Percentiles rank a stretch among this genome's conserved stretches.
Conservation (phyloP, 2,113 vertebrate genomes). For the Carassius auratus region DNA sequence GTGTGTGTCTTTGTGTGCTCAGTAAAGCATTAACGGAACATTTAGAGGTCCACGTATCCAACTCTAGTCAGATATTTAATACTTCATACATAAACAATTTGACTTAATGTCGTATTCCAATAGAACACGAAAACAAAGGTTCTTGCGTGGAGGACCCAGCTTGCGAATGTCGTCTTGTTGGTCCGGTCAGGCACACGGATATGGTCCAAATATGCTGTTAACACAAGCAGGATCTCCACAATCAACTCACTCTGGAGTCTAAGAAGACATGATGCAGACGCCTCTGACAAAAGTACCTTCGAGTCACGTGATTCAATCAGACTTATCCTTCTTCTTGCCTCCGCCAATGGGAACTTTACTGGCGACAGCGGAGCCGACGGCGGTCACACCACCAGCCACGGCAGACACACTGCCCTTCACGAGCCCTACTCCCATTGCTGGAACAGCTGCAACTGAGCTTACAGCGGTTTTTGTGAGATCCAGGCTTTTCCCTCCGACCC, state of each 20-base stretch:
- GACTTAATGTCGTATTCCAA: slow-evolving; percentile 42
- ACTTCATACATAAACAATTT: slow-evolving; percentile 37
- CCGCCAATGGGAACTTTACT: slow-evolving; percentile 91
- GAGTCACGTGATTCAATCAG: slow-evolving; percentile 78
- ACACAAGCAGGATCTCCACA: slow-evolving; percentile 38
- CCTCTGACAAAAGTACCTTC: slow-evolving; percentile 14
- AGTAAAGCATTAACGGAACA: slow-evolving; percentile 24
- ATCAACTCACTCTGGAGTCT: slow-evolving; percentile 35
- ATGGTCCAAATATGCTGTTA: slow-evolving; percentile 31
- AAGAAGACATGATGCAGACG: slow-evolving; percentile 33
- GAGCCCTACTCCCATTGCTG: slow-evolving; percentile 87
- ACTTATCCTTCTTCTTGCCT: slow-evolving; percentile 94
- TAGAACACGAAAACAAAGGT: slow-evolving; percentile 29
- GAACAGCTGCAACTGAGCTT: slow-evolving; percentile 87
- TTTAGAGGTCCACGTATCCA: slow-evolving; percentile 24
- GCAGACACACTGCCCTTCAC: slow-evolving; percentile 90
- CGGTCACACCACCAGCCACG: slow-evolving; percentile 89
- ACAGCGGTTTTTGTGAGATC: slow-evolving; percentile 94
- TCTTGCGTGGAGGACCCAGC: slow-evolving; percentile 14
- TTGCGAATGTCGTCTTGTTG: neutral
- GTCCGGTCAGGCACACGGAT: slow-evolving; percentile 18
- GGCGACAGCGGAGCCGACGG: slow-evolving; percentile 90
- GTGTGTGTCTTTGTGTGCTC: neutral
- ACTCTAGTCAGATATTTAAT: slow-evolving; percentile 3
- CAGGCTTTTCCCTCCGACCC: slow-evolving; percentile 93